phyloP scores from a whole-genome alignment of 2,113 vertebrate species.

The Polyodon spathula region DNA sequence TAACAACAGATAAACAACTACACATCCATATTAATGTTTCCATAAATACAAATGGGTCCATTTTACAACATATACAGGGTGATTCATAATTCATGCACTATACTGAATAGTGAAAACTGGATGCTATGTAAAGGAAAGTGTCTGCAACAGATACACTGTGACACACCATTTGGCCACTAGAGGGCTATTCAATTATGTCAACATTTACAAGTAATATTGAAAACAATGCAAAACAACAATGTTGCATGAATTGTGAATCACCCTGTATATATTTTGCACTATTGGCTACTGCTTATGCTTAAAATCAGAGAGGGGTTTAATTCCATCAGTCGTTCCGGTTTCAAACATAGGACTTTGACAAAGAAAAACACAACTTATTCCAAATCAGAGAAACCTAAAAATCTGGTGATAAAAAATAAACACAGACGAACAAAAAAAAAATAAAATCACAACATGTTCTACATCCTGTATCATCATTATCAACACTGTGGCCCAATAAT shows the following conservation, averaged over 20 bases:
- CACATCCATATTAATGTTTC: not conserved
- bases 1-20: not conserved
- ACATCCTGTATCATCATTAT: conserved; percentile 52
- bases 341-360: conserved; percentile 53
- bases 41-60: not conserved
- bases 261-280: conserved; percentile 33
- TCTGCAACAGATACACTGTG: not conserved
- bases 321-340: conserved; percentile 40
- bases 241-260: not conserved
- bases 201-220: not conserved
- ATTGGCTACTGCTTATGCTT: conserved; percentile 43
- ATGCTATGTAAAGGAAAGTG: not conserved
- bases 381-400: conserved; percentile 22
- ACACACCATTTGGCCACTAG: not conserved
- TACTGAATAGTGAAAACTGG: not conserved
- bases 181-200: too few relatives aligned
- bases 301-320: conserved; percentile 66
- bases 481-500: conserved; percentile 72
- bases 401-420: conserved; percentile 13
- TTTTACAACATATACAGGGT: not conserved
- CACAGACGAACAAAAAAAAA: conserved; percentile 42
- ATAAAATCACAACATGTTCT: conserved; percentile 48
- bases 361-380: conserved; percentile 36
- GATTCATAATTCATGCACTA: too few relatives aligned
- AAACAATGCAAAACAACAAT: conserved; percentile 10